phyloP scores from a whole-genome alignment of 2,888 invertebrate genomes.

The Lymantria monacha region DNA sequence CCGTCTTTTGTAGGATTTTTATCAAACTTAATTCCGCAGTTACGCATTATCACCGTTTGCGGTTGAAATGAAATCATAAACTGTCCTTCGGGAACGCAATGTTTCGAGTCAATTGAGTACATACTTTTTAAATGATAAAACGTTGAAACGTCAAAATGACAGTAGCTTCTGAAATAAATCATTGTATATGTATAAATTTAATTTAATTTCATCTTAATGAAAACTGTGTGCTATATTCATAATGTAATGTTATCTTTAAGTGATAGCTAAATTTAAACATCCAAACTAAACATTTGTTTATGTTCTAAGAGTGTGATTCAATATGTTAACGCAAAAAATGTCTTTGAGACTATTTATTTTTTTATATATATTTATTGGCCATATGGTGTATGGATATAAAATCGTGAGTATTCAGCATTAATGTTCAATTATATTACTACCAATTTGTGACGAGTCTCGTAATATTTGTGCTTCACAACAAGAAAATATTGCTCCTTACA shows the following conservation, averaged over 20 bases:
- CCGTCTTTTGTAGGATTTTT: slow-evolving; percentile 18
- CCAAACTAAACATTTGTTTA: slow-evolving; percentile 4
- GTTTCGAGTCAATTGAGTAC: slow-evolving; percentile 3
- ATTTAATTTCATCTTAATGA: slow-evolving; percentile 2
- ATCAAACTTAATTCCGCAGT: slow-evolving; percentile 38
- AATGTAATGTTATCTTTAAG: too few relatives aligned
- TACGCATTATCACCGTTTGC: slow-evolving; percentile 5
- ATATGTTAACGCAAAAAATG: slow-evolving; percentile 47
- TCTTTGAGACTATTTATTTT: slow-evolving; percentile 32
- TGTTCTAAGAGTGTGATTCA: slow-evolving; percentile 49
- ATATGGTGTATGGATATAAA: slow-evolving; percentile 36
- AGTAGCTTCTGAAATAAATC: slow-evolving; percentile 23
- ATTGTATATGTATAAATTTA: slow-evolving; percentile 2
- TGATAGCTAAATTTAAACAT: slow-evolving; percentile 3
- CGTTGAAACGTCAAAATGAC: slow-evolving; percentile 31
- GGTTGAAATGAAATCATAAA: slow-evolving; percentile 3
- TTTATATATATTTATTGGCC: slow-evolving; percentile 36
- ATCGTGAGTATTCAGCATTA: slow-evolving; percentile 43
- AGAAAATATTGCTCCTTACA: too few relatives aligned
- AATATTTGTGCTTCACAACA: background rate
- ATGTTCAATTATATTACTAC: background rate
- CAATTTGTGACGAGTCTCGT: slow-evolving; percentile 1
- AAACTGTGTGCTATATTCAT: background rate
- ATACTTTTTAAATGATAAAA: slow-evolving; percentile 10
- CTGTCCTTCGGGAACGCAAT: slow-evolving; percentile 9